A percentile compares a stretch with the other conserved stretches of the same genome.
Conservation (phyloP, 2,797 vertebrate species). For the Pseudocheirus occidentalis region DNA sequence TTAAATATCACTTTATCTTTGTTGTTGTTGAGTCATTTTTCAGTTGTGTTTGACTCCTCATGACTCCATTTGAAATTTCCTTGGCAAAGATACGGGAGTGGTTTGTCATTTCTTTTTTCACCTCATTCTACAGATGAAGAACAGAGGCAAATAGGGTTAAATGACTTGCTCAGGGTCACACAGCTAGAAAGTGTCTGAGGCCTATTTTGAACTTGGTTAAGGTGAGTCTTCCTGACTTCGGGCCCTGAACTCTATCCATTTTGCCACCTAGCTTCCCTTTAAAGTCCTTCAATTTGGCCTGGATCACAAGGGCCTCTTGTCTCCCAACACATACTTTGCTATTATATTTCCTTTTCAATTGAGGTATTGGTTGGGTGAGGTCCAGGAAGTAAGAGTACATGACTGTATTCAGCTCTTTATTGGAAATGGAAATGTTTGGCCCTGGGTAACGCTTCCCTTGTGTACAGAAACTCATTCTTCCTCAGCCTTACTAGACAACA, state of each 20-base stretch:
- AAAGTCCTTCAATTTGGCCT: background rate
- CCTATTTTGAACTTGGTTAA: background rate
- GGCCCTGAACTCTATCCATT: background rate
- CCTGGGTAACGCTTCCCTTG: slow-evolving; percentile 10
- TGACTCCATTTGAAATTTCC: background rate
- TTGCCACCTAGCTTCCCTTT: background rate
- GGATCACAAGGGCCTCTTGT: background rate
- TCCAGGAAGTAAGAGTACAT: background rate
- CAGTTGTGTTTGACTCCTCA: background rate
- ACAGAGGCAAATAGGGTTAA: background rate
- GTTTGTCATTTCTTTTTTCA: background rate
- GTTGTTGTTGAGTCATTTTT: background rate
- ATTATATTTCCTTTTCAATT: background rate
- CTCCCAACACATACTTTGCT: background rate
- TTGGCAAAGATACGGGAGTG: background rate
- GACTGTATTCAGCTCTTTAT: background rate
- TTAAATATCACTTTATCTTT: background rate
- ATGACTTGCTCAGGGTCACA: background rate
- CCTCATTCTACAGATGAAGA: background rate
- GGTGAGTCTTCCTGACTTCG: background rate
- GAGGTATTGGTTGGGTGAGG: background rate
- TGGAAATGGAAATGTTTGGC: slow-evolving; percentile 2
- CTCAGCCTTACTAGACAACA: background rate
- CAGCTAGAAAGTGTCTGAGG: background rate
- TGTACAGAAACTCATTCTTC: slow-evolving; percentile 36